Base-by-base conservation (phyloP, 1,140 invertebrate species). In the Diabrotica undecimpunctata region DNA sequence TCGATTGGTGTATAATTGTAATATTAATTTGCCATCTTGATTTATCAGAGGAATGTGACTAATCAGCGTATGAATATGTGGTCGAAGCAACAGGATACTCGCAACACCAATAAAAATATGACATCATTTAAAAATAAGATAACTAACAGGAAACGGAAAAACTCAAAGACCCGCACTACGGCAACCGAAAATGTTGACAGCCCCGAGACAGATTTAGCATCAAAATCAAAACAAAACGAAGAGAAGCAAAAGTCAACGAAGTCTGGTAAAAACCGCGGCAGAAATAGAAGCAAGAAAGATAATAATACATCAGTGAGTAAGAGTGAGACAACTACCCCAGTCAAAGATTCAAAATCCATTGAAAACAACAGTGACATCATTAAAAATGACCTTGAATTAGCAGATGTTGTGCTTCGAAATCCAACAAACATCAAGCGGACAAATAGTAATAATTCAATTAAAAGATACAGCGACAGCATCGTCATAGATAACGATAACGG, bases 401-500 rank as follows among this genome's bases (percentile, higher is more conserved):
- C 57, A 54, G 69, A 41, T 38, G 69, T 75, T n/a, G 68, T 72
- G 46, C 64, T 74, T 9, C 58, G 73, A 50, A 66, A 70, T 54
- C 10, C 55, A 7, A 9, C 58, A 7, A 60, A 51, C 52, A 60
- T 39, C 36, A 59, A 59, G 25, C n/a, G 36, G 7, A 53, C 68
- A 41, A 52, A 69, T 38, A 52, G 13, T 25, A 61, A 61, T 61
- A 62, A 62, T 39, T 11, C 69, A 38, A 52, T 72, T 10, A 78
- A 78, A 65, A 72, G 77, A 52, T 78, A 77, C 67, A 78, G 77
- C 66, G 77, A 78, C 68, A 77, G 76, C 65, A 75, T 72, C 54
- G 73, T 78, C 11, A 70, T 76, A 14, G 72, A 75, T 64, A 75
- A 74, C 46, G 64, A 62, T 55, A 64, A 57, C 50, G 54, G 36